These are phyloP conservation scores for Atta cephalotes DNA, from an alignment of 1,140 invertebrate species.

Conservation along the genomic window DNA sequence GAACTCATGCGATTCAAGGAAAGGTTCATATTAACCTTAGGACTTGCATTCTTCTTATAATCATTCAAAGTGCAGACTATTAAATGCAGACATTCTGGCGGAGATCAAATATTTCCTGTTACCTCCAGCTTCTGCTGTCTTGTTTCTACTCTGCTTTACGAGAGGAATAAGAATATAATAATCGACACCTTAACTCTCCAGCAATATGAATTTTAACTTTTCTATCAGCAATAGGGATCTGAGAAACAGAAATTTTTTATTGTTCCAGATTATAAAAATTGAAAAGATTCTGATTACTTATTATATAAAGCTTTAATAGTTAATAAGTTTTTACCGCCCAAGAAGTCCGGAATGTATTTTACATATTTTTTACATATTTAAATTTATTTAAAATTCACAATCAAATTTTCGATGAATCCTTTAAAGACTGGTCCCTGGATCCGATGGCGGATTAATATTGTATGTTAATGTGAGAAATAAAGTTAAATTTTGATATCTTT, in stretches of 20 bases:
- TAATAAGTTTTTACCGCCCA: too few relatives aligned
- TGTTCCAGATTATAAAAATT: too few relatives aligned
- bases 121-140: background rate
- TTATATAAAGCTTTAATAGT: too few relatives aligned
- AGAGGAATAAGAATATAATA: background rate
- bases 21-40: constrained; percentile 28
- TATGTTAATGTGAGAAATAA: background rate
- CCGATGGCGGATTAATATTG: too few relatives aligned
- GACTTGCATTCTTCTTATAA: background rate
- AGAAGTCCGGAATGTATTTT: too few relatives aligned
- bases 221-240: too few relatives aligned
- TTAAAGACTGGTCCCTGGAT: too few relatives aligned
- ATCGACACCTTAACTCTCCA: background rate
- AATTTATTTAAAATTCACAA: too few relatives aligned
- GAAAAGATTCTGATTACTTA: too few relatives aligned
- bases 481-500: background rate
- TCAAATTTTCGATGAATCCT: too few relatives aligned
- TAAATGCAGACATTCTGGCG: background rate
- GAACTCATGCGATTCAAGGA: constrained; percentile 6
- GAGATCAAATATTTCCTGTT: constrained; percentile 11
- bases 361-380: too few relatives aligned
- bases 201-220: too few relatives aligned
- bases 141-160: background rate
- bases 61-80: constrained; percentile 11
- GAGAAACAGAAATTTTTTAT: background rate